Conservation (phyloP, 2,113 vertebrate genomes). For the Addax nasomaculatus region DNA sequence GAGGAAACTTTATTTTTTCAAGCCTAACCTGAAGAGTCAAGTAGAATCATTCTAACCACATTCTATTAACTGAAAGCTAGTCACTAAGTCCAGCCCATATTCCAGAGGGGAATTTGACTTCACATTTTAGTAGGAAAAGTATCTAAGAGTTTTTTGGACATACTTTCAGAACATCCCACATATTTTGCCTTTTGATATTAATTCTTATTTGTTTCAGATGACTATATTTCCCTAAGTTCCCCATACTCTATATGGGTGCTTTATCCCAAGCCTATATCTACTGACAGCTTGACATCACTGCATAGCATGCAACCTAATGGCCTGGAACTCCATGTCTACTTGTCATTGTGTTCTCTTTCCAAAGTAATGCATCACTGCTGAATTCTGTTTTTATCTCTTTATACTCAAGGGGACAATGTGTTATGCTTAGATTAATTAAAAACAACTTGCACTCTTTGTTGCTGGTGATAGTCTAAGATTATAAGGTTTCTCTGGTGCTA, state of each 20-base stretch:
- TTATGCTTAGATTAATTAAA: background rate
- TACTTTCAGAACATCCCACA: background rate
- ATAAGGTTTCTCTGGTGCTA: background rate
- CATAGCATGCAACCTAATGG: background rate
- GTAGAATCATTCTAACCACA: background rate
- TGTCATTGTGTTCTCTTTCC: background rate
- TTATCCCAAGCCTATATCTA: background rate
- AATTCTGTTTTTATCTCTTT: background rate
- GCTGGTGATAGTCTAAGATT: background rate
- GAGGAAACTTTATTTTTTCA: background rate
- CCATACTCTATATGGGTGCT: background rate
- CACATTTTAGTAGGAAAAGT: background rate
- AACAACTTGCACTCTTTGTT: background rate
- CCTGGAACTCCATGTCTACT: background rate
- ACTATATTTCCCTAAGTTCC: background rate
- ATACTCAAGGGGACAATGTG: background rate
- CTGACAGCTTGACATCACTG: background rate
- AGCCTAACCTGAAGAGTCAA: background rate
- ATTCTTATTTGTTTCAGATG: constrained; percentile 11
- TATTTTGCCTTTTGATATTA: background rate
- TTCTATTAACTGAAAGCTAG: background rate
- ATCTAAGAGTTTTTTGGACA: background rate
- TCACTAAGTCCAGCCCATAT: background rate
- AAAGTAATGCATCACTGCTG: background rate
- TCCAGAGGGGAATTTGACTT: background rate